Evolutionary conservation across 2,113 vertebrate species (phyloP).

Genomic region (Columba livia): DNA sequence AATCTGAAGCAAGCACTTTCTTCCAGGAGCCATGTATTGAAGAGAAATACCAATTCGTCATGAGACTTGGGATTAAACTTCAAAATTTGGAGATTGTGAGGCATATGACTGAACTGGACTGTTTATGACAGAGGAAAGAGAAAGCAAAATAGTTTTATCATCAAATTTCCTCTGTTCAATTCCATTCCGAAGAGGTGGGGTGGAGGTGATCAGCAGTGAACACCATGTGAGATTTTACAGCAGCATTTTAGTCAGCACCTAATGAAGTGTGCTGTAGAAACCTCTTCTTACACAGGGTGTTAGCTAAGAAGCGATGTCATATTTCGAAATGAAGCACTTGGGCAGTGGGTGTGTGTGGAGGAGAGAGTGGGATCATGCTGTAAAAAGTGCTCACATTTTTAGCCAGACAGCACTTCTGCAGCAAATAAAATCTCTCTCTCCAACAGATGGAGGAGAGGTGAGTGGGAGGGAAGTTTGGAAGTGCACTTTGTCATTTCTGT

Average conservation of each 20-base stretch:
- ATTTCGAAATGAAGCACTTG: constrained; percentile 40
- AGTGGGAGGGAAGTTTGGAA: constrained; percentile 64
- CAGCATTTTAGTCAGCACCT: constrained; percentile 8
- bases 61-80: neutral
- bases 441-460: constrained; percentile 55
- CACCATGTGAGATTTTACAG: neutral
- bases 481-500: constrained; percentile 25
- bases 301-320: constrained; percentile 24
- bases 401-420: constrained; percentile 51
- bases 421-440: constrained; percentile 55
- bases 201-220: neutral
- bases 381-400: constrained; percentile 64
- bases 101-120: neutral
- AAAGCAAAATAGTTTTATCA: neutral
- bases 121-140: neutral
- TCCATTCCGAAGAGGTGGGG: neutral
- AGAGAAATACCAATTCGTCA: neutral
- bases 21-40: neutral
- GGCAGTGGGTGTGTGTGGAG: constrained; percentile 63
- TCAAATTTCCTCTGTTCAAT: neutral
- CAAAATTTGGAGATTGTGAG: neutral
- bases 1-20: neutral
- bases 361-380: constrained; percentile 53
- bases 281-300: neutral
- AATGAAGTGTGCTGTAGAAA: neutral